These are phyloP conservation scores for Odocoileus virginianus DNA, from an alignment of 2,113 vertebrate genomes.

Conservation along the genomic window DNA sequence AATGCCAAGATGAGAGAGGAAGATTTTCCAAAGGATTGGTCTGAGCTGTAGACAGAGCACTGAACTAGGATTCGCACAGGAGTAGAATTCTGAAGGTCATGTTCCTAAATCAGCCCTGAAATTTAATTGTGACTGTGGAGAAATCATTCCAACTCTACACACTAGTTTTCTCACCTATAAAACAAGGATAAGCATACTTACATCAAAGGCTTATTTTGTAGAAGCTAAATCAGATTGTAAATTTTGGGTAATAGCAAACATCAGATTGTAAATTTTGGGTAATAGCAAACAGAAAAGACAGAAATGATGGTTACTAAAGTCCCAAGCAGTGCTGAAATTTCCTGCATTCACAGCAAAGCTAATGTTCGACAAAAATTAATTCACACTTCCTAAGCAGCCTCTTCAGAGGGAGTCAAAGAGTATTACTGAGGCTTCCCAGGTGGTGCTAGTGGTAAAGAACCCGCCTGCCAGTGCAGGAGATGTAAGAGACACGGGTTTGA, in stretches of 20 bases:
- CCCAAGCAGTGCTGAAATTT: not conserved
- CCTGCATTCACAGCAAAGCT: not conserved
- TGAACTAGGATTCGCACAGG: not conserved
- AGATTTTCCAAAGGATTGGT: not conserved
- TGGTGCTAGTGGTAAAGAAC: not conserved
- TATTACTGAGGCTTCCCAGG: not conserved
- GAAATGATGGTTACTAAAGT: not conserved
- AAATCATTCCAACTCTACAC: not conserved
- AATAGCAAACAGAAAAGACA: not conserved
- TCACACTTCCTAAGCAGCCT: not conserved
- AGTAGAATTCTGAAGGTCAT: not conserved
- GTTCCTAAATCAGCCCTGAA: rapidly evolving
- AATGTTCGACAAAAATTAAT: not conserved
- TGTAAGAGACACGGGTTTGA: not conserved
- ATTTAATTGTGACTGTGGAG: not conserved
- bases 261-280: not conserved
- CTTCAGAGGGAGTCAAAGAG: not conserved
- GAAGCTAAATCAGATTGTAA: not conserved
- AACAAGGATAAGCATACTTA: not conserved
- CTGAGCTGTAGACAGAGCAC: not conserved
- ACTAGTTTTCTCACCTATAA: not conserved
- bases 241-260: not conserved
- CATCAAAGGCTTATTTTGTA: not conserved
- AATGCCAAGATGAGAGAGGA: not conserved
- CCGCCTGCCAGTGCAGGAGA: not conserved